Percentiles rank a stretch among this genome's conserved stretches.
Conservation (phyloP, 2,888 invertebrate species). For the Bugulina stolonifera region DNA sequence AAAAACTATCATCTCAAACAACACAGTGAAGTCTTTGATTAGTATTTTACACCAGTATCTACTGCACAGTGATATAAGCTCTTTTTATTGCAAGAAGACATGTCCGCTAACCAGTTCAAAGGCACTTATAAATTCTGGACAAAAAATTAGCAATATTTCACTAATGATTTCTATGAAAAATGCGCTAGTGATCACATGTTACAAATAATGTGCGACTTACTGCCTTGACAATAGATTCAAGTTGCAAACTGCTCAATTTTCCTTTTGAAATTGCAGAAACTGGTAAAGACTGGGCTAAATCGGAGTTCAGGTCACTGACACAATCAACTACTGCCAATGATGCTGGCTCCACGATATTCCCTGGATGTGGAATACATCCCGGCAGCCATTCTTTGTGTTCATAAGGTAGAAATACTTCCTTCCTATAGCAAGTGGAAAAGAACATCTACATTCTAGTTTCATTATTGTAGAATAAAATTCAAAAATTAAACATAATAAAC, state of each 20-base stretch:
- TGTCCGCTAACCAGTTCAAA: too few species aligned
- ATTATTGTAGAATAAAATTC: too few species aligned
- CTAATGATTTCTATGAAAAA: too few species aligned
- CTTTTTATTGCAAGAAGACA: too few species aligned
- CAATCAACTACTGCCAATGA: constrained; percentile 42
- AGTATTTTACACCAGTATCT: too few species aligned
- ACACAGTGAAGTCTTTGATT: background rate
- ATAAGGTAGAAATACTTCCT: constrained; percentile 45
- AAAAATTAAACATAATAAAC: too few species aligned
- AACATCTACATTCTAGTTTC: too few species aligned
- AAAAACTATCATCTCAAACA: constrained; percentile 18
- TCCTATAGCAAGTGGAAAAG: constrained; percentile 34
- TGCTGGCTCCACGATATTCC: constrained; percentile 49
- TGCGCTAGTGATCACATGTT: too few species aligned
- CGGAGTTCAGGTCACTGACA: constrained; percentile 38
- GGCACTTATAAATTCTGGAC: too few species aligned
- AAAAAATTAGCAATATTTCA: too few species aligned
- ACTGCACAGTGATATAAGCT: too few species aligned
- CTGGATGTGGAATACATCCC: constrained; percentile 46
- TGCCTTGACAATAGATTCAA: constrained; percentile 48
- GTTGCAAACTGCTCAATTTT: constrained; percentile 46
- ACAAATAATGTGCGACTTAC: too few species aligned
- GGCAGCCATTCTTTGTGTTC: constrained; percentile 39
- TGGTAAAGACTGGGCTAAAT: constrained; percentile 40
- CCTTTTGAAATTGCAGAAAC: constrained; percentile 36